Evolutionary conservation across 2,888 invertebrate genomes (phyloP).

Genomic region (Philhelius pedissequus): DNA sequence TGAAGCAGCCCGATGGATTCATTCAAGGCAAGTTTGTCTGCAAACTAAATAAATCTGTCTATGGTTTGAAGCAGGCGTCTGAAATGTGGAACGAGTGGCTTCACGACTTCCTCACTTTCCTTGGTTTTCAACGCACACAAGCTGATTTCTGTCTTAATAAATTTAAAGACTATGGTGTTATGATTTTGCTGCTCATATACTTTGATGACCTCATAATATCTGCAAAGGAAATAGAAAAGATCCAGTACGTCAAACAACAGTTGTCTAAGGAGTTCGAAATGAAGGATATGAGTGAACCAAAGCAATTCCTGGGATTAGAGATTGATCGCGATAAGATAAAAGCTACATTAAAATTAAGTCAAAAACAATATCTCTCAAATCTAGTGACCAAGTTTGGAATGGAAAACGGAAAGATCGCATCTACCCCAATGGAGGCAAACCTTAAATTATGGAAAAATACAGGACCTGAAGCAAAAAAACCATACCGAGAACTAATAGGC

Average conservation of each 20-base stretch:
- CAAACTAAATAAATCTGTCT: constrained; percentile 41
- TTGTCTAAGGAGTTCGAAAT: background rate
- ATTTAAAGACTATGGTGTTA: background rate
- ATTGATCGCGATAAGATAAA: too few species aligned
- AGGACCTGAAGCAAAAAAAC: background rate
- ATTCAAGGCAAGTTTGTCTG: constrained; percentile 11
- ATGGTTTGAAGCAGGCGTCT: constrained; percentile 64
- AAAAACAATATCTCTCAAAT: too few species aligned
- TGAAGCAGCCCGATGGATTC: constrained; percentile 12
- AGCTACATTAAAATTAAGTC: too few species aligned
- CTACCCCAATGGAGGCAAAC: too few species aligned
- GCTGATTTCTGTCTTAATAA: background rate
- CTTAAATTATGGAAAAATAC: background rate
- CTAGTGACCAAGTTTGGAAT: too few species aligned
- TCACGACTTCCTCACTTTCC: background rate
- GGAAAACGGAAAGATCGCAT: too few species aligned
- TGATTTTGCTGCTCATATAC: background rate
- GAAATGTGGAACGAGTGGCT: constrained; percentile 46
- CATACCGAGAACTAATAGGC: background rate
- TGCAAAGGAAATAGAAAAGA: background rate
- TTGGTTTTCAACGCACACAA: background rate
- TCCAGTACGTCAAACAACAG: background rate
- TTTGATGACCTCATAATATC: background rate
- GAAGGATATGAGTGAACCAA: too few species aligned
- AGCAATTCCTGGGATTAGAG: too few species aligned